Conservation (phyloP, 2,113 vertebrate species). For the Gila orcuttii region DNA sequence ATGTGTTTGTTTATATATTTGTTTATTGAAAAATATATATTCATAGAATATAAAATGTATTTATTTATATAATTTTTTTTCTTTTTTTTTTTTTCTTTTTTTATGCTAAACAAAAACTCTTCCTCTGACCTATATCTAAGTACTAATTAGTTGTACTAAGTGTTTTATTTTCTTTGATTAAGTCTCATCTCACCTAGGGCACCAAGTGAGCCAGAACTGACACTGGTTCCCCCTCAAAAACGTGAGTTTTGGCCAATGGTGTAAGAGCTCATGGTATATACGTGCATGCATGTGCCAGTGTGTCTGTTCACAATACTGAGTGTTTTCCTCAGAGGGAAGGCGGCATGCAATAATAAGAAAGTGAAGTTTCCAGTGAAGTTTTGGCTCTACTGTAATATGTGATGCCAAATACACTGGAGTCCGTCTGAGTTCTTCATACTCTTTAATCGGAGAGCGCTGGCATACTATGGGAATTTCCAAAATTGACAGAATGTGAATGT, state of each 20-base stretch:
- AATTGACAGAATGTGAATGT: conserved; percentile 8
- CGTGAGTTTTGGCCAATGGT: not conserved
- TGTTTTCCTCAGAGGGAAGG: not conserved
- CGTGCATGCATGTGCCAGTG: conserved; percentile 1
- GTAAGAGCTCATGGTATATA: not conserved
- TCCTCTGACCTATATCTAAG: not conserved
- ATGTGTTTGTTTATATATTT: not conserved
- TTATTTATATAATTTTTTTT: too few species aligned
- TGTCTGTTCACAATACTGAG: not conserved
- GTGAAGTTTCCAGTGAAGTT: not conserved
- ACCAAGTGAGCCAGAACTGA: not conserved
- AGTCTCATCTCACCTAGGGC: not conserved
- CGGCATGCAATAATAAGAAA: not conserved
- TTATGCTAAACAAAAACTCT: not conserved
- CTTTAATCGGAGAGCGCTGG: conserved; percentile 52
- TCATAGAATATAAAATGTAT: too few species aligned
- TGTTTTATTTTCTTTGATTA: conserved; percentile 6
- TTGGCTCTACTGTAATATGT: conserved; percentile 52
- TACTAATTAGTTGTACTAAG: not conserved
- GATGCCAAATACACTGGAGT: conserved; percentile 56
- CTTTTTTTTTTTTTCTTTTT: not conserved
- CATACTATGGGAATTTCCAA: not conserved
- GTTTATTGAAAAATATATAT: not conserved
- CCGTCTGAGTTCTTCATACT: conserved; percentile 34
- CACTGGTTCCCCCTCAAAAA: not conserved